phyloP scores from a whole-genome alignment of 2,797 vertebrate species.

The Amazona ochrocephala region DNA sequence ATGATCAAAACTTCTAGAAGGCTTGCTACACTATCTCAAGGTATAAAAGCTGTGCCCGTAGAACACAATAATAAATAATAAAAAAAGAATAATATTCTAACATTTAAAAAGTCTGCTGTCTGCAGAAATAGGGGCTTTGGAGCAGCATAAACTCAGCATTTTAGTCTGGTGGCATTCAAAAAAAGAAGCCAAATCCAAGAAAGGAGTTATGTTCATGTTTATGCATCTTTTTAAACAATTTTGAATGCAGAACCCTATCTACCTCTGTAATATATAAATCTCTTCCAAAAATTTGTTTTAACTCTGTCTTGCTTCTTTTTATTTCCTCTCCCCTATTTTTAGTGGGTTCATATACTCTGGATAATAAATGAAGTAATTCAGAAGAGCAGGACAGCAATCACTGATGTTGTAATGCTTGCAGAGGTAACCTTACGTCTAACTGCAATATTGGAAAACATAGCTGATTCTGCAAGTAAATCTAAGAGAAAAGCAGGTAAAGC shows the following conservation, averaged over 20 bases:
- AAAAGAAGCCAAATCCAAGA: neutral
- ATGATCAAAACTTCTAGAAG: neutral
- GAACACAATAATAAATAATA: neutral
- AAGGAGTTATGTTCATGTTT: neutral
- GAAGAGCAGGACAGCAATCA: slow-evolving; percentile 72
- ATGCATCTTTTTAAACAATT: neutral
- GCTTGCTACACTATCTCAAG: neutral
- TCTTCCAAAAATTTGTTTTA: neutral
- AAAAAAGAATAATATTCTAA: neutral
- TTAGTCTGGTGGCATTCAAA: neutral
- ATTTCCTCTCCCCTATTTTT: neutral
- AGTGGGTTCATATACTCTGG: slow-evolving; percentile 89
- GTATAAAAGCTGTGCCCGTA: neutral
- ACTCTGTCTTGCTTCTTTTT: neutral
- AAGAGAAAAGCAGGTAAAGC: slow-evolving; percentile 75
- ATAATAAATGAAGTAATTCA: slow-evolving; percentile 85
- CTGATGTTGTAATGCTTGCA: slow-evolving; percentile 78
- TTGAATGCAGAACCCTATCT: neutral
- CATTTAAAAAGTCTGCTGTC: neutral
- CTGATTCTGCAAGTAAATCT: slow-evolving; percentile 63
- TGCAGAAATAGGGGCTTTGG: neutral
- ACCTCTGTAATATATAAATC: neutral
- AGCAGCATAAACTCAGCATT: neutral
- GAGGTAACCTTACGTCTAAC: slow-evolving; percentile 84
- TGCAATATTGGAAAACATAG: slow-evolving; percentile 80